Conservation (phyloP, 2,797 vertebrate species). For the Anguilla pacifica region DNA sequence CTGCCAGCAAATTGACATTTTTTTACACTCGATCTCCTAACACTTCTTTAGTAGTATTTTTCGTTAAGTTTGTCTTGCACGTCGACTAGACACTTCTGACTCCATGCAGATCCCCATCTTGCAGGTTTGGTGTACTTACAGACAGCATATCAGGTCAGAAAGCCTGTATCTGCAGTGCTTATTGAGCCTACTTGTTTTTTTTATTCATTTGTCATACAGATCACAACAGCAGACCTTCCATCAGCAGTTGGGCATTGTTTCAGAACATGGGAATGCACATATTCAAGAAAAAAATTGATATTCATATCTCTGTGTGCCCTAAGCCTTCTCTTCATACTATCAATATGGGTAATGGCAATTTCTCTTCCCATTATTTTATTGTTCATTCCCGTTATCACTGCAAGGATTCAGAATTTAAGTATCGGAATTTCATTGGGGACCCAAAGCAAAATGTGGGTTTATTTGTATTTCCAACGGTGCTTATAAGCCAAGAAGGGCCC, state of each 20-base stretch:
- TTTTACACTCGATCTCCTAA: too few relatives aligned
- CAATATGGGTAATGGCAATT: background rate
- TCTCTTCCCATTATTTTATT: background rate
- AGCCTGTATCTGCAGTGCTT: background rate
- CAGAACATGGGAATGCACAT: background rate
- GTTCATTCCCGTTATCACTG: background rate
- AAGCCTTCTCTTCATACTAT: background rate
- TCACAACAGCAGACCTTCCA: background rate
- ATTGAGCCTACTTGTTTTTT: background rate
- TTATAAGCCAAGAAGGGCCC: too few relatives aligned
- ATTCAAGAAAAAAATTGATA: background rate
- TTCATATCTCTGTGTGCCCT: background rate
- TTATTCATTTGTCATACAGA: background rate
- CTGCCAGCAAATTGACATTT: too few relatives aligned
- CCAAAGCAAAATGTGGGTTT: too few relatives aligned
- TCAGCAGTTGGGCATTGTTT: background rate
- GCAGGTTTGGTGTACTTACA: too few relatives aligned
- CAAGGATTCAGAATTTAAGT: background rate
- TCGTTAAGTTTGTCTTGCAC: too few relatives aligned
- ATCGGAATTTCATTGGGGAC: too few relatives aligned
- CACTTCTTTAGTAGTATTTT: too few relatives aligned
- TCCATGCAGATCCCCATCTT: too few relatives aligned
- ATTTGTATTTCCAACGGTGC: too few relatives aligned
- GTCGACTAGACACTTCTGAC: too few relatives aligned
- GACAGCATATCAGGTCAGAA: background rate